phyloP scores from a whole-genome alignment of 1,140 invertebrate genomes.

The Yoshiicerus persimilis region DNA sequence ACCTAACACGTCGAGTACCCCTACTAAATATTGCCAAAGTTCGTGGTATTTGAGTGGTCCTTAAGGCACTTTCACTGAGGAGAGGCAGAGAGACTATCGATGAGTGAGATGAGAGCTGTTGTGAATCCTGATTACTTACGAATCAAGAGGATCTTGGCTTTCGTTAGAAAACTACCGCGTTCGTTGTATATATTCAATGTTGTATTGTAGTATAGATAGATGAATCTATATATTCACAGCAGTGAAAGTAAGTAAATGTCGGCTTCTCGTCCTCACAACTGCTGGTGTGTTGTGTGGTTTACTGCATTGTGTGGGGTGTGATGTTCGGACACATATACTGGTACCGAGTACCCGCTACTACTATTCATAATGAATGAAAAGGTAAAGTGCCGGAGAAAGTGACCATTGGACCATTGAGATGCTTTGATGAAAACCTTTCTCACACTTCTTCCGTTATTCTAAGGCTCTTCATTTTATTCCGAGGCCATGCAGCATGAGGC shows the following conservation, averaged over 20 bases:
- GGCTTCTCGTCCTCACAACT: background rate
- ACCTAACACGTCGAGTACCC: background rate
- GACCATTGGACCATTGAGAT: background rate
- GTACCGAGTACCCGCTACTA: background rate
- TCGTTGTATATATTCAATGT: background rate
- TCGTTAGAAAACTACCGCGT: background rate
- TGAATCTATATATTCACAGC: background rate
- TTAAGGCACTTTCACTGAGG: background rate
- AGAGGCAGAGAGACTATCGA: background rate
- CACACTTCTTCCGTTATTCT: background rate
- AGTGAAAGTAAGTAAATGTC: background rate
- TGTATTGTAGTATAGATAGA: background rate
- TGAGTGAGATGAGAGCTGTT: background rate
- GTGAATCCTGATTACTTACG: background rate
- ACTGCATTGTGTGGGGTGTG: background rate
- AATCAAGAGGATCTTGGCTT: background rate
- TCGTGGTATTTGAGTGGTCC: background rate
- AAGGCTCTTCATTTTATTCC: background rate
- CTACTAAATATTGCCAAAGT: background rate
- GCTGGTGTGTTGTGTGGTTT: background rate
- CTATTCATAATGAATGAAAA: background rate
- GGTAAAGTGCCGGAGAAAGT: conserved; percentile 1
- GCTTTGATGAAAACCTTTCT: conserved; percentile 6
- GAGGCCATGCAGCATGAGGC: background rate
- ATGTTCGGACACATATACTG: background rate